A percentile compares a stretch with the other conserved stretches of the same genome.
phyloP scores from a whole-genome alignment of 2,797 vertebrate genomes.

The Macrochelys suwanniensis region DNA sequence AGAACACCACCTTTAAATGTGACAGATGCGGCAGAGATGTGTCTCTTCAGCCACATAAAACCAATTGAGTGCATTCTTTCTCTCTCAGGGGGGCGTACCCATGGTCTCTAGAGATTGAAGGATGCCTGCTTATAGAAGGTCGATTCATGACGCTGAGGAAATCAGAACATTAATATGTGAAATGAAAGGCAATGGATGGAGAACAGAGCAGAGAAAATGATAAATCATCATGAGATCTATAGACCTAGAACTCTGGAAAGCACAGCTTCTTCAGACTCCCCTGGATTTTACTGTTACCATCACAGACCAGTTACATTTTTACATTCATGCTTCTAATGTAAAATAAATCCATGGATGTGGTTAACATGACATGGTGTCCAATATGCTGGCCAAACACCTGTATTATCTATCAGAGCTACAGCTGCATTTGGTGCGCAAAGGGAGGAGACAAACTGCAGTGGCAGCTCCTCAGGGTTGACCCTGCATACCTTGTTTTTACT shows the following conservation, averaged over 20 bases:
- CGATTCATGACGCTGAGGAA: conserved; percentile 66
- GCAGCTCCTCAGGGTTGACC: background rate
- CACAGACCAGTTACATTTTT: conserved; percentile 4
- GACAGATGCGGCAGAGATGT: too few species aligned
- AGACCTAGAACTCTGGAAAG: conserved; percentile 19
- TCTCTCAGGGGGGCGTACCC: too few species aligned
- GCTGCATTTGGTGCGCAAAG: background rate
- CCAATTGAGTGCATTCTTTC: too few species aligned
- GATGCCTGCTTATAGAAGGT: conserved; percentile 37
- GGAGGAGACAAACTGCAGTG: background rate
- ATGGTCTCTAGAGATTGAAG: too few species aligned
- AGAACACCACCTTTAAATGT: too few species aligned
- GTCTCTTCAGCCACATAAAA: too few species aligned
- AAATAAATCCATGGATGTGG: conserved; percentile 26
- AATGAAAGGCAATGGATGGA: conserved; percentile 70
- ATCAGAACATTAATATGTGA: conserved; percentile 65
- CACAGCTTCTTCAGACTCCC: background rate
- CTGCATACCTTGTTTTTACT: background rate
- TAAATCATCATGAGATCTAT: conserved; percentile 42
- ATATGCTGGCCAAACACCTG: background rate
- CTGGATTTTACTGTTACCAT: background rate
- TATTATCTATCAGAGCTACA: background rate
- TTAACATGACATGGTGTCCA: conserved; percentile 19
- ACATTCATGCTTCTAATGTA: conserved; percentile 3
- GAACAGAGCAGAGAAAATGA: conserved; percentile 40